Evolutionary conservation across 2,113 vertebrate species (phyloP).

Genomic region (Cavia porcellus): DNA sequence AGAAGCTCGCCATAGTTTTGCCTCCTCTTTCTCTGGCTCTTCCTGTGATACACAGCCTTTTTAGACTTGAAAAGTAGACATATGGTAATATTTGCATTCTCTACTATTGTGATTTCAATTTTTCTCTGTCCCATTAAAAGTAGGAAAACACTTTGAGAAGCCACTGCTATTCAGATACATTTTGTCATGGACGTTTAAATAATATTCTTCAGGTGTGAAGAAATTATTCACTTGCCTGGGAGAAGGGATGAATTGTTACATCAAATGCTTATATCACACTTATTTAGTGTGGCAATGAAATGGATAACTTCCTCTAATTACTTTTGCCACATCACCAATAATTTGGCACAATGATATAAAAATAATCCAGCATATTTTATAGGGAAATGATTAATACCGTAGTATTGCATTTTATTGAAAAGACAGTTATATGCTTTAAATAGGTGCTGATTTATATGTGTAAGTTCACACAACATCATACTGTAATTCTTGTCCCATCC

Average conservation of each 20-base stretch:
- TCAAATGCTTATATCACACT: not conserved
- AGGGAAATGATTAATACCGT: not conserved
- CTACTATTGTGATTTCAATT: not conserved
- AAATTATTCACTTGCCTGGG: not conserved
- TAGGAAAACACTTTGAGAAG: not conserved
- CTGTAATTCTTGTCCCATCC: not conserved
- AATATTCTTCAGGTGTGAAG: not conserved
- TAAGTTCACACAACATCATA: not conserved
- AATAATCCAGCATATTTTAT: not conserved
- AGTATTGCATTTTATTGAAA: not conserved
- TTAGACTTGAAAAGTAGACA: not conserved
- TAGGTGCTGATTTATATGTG: not conserved
- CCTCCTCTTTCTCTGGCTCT: not conserved
- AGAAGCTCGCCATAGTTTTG: not conserved
- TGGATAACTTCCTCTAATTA: not conserved
- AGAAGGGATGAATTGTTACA: not conserved
- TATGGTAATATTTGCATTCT: not conserved
- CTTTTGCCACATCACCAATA: not conserved
- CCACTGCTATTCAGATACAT: not conserved
- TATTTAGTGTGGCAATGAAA: not conserved
- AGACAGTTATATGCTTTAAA: conserved; percentile 55
- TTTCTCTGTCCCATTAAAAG: not conserved
- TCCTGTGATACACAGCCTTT: not conserved
- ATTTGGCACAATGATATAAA: not conserved
- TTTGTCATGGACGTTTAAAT: not conserved